Conservation (phyloP, 2,797 vertebrate genomes). For the Trematomus bernacchii region DNA sequence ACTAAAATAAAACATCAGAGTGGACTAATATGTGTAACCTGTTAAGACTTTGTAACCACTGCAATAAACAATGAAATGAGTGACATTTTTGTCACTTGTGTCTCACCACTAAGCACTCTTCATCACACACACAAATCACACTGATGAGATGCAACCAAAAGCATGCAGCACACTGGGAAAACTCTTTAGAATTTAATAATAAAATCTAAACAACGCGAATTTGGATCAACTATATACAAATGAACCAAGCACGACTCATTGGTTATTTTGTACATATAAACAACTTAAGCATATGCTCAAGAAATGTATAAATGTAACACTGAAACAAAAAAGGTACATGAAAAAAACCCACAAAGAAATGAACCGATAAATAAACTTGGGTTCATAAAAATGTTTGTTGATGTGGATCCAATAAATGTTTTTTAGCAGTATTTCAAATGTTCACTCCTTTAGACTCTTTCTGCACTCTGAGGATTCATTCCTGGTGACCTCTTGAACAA, state of each 20-base stretch:
- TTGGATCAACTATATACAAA: conserved; percentile 63
- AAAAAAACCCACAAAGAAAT: conserved; percentile 6
- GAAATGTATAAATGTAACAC: neutral
- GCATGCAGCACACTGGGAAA: conserved; percentile 19
- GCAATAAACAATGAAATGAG: neutral
- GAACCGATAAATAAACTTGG: conserved; percentile 2
- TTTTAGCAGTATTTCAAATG: conserved; percentile 28
- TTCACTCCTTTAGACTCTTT: neutral
- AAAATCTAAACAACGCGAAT: conserved; percentile 46
- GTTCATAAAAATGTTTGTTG: conserved; percentile 18
- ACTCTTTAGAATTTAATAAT: conserved; percentile 68
- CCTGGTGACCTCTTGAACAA: neutral
- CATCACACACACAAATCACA: neutral
- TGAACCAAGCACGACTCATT: conserved; percentile 44
- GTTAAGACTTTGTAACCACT: neutral
- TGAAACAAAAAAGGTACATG: conserved; percentile 1
- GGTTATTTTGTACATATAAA: conserved; percentile 76
- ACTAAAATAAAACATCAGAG: neutral
- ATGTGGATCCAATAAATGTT: neutral
- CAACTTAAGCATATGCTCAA: conserved; percentile 46
- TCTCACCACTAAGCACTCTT: neutral
- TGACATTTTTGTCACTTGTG: neutral
- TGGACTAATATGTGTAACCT: neutral
- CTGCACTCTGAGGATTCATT: conserved; percentile 7
- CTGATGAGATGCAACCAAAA: neutral